A percentile compares a stretch with the other conserved stretches of the same genome.
Evolutionary conservation across 92 coral and sea anemone genomes (phyloP).

Genomic region (Parazoanthus darwini): DNA sequence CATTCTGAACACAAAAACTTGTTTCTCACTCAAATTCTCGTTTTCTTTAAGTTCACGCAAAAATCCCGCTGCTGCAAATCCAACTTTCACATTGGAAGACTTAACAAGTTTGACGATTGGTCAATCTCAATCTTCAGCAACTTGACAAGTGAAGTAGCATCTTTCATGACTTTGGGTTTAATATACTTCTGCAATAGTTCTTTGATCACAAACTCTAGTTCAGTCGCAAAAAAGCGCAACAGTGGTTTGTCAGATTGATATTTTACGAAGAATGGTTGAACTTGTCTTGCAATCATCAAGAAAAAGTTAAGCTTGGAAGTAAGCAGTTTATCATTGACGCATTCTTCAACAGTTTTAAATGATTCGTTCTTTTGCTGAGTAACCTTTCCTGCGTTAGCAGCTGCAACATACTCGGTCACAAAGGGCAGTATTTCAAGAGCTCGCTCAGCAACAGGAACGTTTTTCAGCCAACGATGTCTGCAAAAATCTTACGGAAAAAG

Average conservation of each 20-base stretch:
- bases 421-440: constrained; percentile 35
- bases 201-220: constrained; percentile 21
- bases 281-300: constrained; percentile 31
- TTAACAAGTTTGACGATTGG: constrained; percentile 31
- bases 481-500: constrained; percentile 49
- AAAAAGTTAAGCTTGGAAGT: constrained; percentile 38
- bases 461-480: constrained; percentile 45
- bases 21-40: constrained; percentile 38
- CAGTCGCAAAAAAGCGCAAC: constrained; percentile 41
- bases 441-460: constrained; percentile 28
- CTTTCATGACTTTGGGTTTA: constrained; percentile 39
- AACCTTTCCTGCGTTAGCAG: constrained; percentile 56
- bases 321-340: constrained; percentile 29
- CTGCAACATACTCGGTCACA: constrained; percentile 40
- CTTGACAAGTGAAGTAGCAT: constrained; percentile 36
- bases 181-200: constrained; percentile 27
- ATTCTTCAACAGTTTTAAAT: constrained; percentile 35
- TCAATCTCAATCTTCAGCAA: constrained; percentile 44
- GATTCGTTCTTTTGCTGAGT: constrained; percentile 49
- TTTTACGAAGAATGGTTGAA: constrained; percentile 19
- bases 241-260: constrained; percentile 46
- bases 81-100: constrained; percentile 43
- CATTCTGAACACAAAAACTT: constrained; percentile 43
- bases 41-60: constrained; percentile 40
- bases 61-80: constrained; percentile 51